Conservation (phyloP, 2,113 vertebrate genomes). For the Cyanoderma ruficeps region DNA sequence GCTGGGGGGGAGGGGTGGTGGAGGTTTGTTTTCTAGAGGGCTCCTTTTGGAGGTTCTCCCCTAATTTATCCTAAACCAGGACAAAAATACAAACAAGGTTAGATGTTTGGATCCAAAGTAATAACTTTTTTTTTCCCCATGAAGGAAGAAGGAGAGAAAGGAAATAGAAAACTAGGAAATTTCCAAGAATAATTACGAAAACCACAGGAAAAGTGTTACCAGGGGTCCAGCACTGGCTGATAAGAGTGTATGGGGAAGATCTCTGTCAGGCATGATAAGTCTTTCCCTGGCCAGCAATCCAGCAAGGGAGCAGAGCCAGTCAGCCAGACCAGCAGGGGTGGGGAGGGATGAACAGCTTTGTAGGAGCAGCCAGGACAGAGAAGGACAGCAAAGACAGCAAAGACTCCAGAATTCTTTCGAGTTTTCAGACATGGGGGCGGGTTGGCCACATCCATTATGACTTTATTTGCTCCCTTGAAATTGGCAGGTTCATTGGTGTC, state of each 20-base stretch:
- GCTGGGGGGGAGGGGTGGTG: too few species aligned
- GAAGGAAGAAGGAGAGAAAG: background rate
- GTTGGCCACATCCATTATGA: background rate
- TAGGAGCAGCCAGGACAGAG: background rate
- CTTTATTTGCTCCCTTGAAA: background rate
- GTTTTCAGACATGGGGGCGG: background rate
- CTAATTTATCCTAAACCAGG: too few species aligned
- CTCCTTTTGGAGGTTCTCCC: too few species aligned
- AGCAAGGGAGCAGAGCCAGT: background rate
- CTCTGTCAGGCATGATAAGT: accelerated
- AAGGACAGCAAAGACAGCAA: background rate
- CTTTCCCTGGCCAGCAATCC: background rate
- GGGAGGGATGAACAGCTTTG: background rate
- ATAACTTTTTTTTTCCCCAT: background rate
- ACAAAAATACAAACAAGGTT: background rate
- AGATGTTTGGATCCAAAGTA: background rate
- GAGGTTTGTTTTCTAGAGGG: too few species aligned
- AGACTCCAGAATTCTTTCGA: accelerated
- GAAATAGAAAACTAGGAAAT: background rate
- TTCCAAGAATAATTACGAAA: background rate
- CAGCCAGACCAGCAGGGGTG: background rate
- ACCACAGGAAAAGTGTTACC: background rate
- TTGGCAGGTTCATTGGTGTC: background rate
- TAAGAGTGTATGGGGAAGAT: background rate
- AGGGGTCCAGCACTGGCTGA: background rate